Conservation (phyloP, 1,140 invertebrate genomes). For the Eciton burchellii region DNA sequence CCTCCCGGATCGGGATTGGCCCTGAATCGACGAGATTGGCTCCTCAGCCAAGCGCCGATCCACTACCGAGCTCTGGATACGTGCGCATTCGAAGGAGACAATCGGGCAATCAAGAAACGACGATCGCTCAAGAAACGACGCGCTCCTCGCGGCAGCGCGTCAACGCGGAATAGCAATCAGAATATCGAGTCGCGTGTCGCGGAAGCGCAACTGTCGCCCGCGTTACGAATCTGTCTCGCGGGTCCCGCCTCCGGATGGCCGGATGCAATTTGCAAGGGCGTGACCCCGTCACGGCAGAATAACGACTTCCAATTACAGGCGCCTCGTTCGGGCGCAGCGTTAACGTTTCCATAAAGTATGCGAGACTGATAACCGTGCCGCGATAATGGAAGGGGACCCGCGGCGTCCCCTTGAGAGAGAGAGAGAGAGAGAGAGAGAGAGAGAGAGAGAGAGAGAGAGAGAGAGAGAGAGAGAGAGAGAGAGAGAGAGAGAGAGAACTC, state of each 20-base stretch:
- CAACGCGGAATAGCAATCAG: neutral
- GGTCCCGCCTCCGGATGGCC: slow-evolving; percentile 25
- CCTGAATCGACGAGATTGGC: no score
- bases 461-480: no score
- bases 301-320: slow-evolving; percentile 62
- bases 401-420: neutral
- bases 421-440: neutral
- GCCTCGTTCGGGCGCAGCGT: slow-evolving; percentile 52
- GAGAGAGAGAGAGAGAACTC: no score
- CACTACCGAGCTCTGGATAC: no score
- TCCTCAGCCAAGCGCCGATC: no score
- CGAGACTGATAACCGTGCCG: slow-evolving; percentile 42
- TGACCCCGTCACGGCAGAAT: neutral
- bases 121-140: no score
- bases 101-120: no score
- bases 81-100: no score
- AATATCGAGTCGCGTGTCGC: slow-evolving; percentile 9
- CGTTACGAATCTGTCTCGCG: slow-evolving; percentile 32
- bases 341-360: slow-evolving; percentile 64
- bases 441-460: no score
- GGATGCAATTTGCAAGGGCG: slow-evolving; percentile 32
- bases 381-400: slow-evolving; percentile 5
- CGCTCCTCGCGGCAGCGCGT: no score
- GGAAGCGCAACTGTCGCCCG: slow-evolving; percentile 31
- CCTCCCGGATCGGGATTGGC: no score